Evolutionary conservation across 2,888 invertebrate species (phyloP).

Genomic region (Melolontha melolontha): DNA sequence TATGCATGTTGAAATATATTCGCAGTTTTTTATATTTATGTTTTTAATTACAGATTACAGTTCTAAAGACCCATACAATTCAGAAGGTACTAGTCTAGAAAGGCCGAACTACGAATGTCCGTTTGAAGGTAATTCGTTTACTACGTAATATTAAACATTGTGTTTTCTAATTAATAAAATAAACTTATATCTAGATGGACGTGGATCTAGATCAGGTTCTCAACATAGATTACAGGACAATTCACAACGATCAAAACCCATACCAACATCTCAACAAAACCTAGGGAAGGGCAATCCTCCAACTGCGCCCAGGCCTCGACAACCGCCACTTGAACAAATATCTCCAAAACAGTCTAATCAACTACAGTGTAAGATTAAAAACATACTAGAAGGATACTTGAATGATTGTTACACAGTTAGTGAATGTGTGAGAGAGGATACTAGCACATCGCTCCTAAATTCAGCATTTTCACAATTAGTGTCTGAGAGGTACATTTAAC

Average conservation of each 20-base stretch:
- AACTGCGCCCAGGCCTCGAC: constrained; percentile 24
- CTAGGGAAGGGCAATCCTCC: constrained; percentile 38
- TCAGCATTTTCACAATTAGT: constrained; percentile 55
- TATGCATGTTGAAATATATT: constrained; percentile 26
- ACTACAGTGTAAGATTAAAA: constrained; percentile 57
- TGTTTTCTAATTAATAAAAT: neutral
- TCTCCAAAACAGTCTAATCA: constrained; percentile 55
- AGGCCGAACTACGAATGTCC: constrained; percentile 48
- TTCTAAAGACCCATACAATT: constrained; percentile 61
- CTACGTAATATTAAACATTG: too few species aligned
- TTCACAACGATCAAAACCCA: constrained; percentile 46
- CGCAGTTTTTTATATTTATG: neutral
- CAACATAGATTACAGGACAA: constrained; percentile 68
- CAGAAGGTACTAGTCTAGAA: constrained; percentile 64
- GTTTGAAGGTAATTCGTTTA: constrained; percentile 32
- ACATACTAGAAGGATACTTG: constrained; percentile 61
- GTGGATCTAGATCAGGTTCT: constrained; percentile 70
- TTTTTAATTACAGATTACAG: constrained; percentile 43
- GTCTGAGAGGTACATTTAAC: constrained; percentile 55
- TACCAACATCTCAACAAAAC: constrained; percentile 26
- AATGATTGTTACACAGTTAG: constrained; percentile 56
- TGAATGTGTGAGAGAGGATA: constrained; percentile 60
- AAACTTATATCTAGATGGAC: constrained; percentile 61
- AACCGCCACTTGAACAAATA: constrained; percentile 42
- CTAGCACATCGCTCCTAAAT: constrained; percentile 54